Base-by-base conservation (phyloP, 1,140 invertebrate species). In the Dysdera silvatica region DNA sequence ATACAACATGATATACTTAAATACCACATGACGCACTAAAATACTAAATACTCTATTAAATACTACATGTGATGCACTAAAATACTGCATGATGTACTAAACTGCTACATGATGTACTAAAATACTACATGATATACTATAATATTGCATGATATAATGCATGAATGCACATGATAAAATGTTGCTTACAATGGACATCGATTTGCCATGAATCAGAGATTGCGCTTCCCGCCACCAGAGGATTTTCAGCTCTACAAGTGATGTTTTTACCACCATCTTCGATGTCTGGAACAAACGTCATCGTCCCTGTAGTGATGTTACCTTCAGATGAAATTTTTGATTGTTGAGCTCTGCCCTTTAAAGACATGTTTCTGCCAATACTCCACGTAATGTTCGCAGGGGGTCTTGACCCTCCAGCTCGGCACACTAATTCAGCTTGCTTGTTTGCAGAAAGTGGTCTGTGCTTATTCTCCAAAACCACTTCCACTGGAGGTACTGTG, bases 301-400 rank as follows among this genome's bases (percentile, higher is more conserved):
- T 80, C 43, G 87, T 87, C 61, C 87, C 90, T 4, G 62, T 69
- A 16, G 86, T 90, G 0, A 89, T 91, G 74, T 93, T 92, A 14
- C 88, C 88, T 74, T 91, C 88, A 67, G 81, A 85, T 35, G 88
- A 88, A 32, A 70, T 65, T 32, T 67, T 65, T 23, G 70, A 69
- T 53, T 65, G 57, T 10, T 54, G 65, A n/a, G n/a, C n/a, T n/a
- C n/a, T n/a, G 40, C 61, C 64, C 33, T 69, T 66, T 43, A 91
- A 72, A 67, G 80, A 80, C 60, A 82, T 81, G n/a, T n/a, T n/a
- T 4, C 82, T 84, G 26, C 86, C 85, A 71, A 89, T 82, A 82
- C 83, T 89, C 91, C 91, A 94, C 18, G 87, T 91, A 60, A 93
- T 86, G 41, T 81, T 84, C 4, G 90, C 89, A 0, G 87, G 86